Evolutionary conservation across 2,113 vertebrate species (phyloP), one percentile per base, ranked within the genome.

Genomic region (Boleophthalmus pectinirostris): DNA sequence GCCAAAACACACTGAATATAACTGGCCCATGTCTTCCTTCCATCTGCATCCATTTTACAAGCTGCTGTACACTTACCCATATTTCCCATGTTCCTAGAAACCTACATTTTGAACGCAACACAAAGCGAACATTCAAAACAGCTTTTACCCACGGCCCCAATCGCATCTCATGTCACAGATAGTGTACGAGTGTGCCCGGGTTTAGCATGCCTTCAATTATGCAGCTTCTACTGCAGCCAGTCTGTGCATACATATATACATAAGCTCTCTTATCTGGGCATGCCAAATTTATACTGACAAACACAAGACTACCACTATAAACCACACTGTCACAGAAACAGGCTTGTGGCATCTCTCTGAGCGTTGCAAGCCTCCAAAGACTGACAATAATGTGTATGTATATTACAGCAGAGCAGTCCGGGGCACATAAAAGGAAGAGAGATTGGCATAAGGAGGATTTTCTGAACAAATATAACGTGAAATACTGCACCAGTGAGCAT

Each of bases 241-340:
- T 24, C 72, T 65, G 47, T 51, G 33, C 63, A 76, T 84, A 66
- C 75, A 72, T 73, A 74, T 72, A 61, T 61, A 67, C 60, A 66
- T 74, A 70, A 46, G 69, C 66, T 47, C 49, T 20, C 45, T 77
- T 74, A 70, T 82, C 24, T 13, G 33, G 58, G 23, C 74, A 54
- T 68, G 82, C 78, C 64, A 74, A 54, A 71, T 79, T 66, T 66
- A 68, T 64, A 24, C 75, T 76, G 70, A 79, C 21, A 29, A 79
- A 77, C 69, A 74, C 53, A 66, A 58, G 63, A 70, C 43, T 46
- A 66, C 16, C 18, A 20, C 69, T 68, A 43, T 65, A 67, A 70
- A 74, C 76, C 66, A 66, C 18, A 38, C 33, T 14, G 38, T 69
- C 23, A 24, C 29, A 35, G 57, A 60, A 79, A 63, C 53, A 45